Percentiles rank a stretch among this genome's conserved stretches.
phyloP scores from a whole-genome alignment of 2,888 invertebrate genomes.

The Eupithecia insigniata region DNA sequence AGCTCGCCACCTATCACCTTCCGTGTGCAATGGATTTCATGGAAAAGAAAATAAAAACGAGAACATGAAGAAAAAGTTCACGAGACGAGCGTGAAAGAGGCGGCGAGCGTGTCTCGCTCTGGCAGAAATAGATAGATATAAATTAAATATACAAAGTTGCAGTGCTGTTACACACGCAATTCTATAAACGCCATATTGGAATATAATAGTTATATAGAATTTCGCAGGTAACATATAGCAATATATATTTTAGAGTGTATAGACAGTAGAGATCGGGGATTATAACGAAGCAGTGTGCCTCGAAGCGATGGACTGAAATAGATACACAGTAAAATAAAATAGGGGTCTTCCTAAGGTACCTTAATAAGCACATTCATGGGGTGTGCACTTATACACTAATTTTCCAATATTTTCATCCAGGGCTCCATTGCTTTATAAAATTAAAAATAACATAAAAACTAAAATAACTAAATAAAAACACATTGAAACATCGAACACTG shows the following conservation, averaged over 20 bases:
- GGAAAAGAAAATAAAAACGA: conserved; percentile 87
- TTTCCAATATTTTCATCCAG: conserved; percentile 71
- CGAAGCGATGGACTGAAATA: conserved; percentile 75
- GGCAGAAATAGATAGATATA: conserved; percentile 40
- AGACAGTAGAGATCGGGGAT: conserved; percentile 65
- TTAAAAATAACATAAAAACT: conserved; percentile 54
- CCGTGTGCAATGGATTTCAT: conserved; percentile 94
- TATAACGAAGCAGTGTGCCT: conserved; percentile 78
- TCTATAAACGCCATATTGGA: conserved; percentile 31
- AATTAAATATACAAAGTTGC: conserved; percentile 48
- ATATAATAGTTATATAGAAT: conserved; percentile 50
- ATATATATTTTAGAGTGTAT: conserved; percentile 61
- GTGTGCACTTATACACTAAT: conserved; percentile 79
- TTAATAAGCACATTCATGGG: conserved; percentile 83
- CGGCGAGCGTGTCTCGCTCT: conserved; percentile 44
- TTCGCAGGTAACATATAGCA: conserved; percentile 65
- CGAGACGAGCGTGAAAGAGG: conserved; percentile 55
- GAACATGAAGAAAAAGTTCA: conserved; percentile 80
- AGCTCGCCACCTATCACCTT: conserved; percentile 99
- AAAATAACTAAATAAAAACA: conserved; percentile 53
- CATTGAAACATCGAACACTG: conserved; percentile 68
- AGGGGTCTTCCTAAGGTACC: conserved; percentile 71
- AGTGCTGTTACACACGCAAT: conserved; percentile 55
- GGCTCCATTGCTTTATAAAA: conserved; percentile 72
- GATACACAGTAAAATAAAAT: conserved; percentile 68